Percentiles rank a stretch among this genome's conserved stretches.
Evolutionary conservation across 2,888 invertebrate genomes (phyloP).

Genomic region (Drosophila fungiperda): DNA sequence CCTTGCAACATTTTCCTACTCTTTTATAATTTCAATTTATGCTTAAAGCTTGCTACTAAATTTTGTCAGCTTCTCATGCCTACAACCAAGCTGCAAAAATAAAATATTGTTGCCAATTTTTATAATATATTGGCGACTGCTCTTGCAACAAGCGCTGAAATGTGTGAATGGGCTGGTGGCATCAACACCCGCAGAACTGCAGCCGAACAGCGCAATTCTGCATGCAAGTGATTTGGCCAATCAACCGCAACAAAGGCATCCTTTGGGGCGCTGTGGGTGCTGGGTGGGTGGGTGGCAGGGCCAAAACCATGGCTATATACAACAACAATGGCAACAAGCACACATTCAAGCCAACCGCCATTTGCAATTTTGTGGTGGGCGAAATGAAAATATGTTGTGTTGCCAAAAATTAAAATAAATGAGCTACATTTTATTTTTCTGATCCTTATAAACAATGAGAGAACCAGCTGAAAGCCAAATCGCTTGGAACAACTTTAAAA

Average conservation of each 20-base stretch:
- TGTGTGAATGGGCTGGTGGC: not conserved
- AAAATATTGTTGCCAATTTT: conserved; percentile 34
- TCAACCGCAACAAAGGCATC: conserved; percentile 64
- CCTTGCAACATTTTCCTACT: conserved; percentile 2
- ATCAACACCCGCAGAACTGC: conserved; percentile 14
- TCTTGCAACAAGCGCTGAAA: conserved; percentile 22
- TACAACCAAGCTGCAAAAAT: conserved; percentile 7
- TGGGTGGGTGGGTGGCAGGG: not conserved
- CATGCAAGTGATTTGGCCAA: conserved; percentile 74
- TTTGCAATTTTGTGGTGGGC: conserved; percentile 57
- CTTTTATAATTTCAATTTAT: conserved; percentile 29
- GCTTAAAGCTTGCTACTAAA: conserved; percentile 35
- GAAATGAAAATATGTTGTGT: conserved; percentile 48
- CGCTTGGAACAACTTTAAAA: not conserved
- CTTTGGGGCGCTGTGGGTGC: conserved; percentile 15
- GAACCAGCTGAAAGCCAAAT: not conserved
- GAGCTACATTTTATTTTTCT: conserved; percentile 34
- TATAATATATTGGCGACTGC: conserved; percentile 42
- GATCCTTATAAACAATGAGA: conserved; percentile 2
- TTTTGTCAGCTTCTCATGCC: conserved; percentile 13
- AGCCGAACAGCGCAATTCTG: conserved; percentile 58
- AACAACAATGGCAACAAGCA: conserved; percentile 15
- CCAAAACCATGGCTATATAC: conserved; percentile 15
- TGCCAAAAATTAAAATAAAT: conserved; percentile 72
- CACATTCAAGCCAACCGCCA: conserved; percentile 31